Percentiles rank a stretch among this genome's conserved stretches.
Conservation (phyloP, 2,888 invertebrate genomes). For the Eustalomyia histrio region DNA sequence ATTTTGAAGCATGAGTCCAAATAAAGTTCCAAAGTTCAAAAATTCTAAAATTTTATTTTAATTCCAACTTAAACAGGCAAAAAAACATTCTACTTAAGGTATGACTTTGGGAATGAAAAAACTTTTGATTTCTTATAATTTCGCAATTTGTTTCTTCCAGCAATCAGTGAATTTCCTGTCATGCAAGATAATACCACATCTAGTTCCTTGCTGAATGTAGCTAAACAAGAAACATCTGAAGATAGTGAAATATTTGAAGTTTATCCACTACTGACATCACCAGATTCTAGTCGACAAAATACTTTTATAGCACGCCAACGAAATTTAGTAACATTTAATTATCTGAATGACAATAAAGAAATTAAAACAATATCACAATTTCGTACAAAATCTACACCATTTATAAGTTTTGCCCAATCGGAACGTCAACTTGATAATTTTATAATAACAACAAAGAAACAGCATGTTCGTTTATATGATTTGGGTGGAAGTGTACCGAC, state of each 20-base stretch:
- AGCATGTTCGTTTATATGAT: constrained; percentile 71
- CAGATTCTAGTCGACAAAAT: constrained; percentile 62
- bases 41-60: no score
- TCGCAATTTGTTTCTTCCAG: constrained; percentile 33
- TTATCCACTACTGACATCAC: constrained; percentile 59
- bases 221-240: neutral
- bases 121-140: no score
- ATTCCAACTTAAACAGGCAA: no score
- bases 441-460: constrained; percentile 73
- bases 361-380: constrained; percentile 54
- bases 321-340: constrained; percentile 70
- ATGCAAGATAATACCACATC: neutral
- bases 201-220: neutral
- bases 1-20: no score
- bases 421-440: constrained; percentile 65
- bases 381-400: constrained; percentile 68
- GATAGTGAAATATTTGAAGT: constrained; percentile 75
- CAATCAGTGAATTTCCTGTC: constrained; percentile 45
- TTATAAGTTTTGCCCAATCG: constrained; percentile 74
- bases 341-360: constrained; percentile 53
- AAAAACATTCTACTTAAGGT: no score
- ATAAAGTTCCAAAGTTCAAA: no score
- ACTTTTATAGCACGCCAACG: constrained; percentile 70
- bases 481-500: constrained; percentile 48
- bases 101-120: no score